Evolutionary conservation across 2,797 vertebrate genomes (phyloP).

Genomic region (Poecile montanus): DNA sequence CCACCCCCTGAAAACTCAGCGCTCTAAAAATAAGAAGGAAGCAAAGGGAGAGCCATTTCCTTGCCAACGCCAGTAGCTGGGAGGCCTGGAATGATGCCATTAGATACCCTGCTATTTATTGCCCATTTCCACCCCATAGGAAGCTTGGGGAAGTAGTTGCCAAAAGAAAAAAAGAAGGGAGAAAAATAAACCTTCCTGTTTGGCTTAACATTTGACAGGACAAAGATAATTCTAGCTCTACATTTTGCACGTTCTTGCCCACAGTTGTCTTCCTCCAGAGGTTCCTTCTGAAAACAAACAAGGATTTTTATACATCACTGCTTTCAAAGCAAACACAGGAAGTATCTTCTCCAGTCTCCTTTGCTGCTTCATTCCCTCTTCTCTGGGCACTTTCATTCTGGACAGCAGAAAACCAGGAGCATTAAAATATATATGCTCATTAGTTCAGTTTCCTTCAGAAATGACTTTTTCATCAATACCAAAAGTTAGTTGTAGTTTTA

Average conservation of each 20-base stretch:
- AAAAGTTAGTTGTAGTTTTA: background rate
- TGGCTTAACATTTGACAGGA: constrained; percentile 79
- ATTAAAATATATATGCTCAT: background rate
- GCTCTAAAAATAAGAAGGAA: constrained; percentile 74
- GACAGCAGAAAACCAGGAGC: background rate
- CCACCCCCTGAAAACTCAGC: constrained; percentile 77
- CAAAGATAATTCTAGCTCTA: constrained; percentile 74
- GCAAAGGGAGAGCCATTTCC: constrained; percentile 78
- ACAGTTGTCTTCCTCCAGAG: constrained; percentile 70
- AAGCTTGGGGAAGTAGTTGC: constrained; percentile 73
- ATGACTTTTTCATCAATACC: background rate
- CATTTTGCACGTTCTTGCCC: constrained; percentile 64
- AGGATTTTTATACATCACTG: constrained; percentile 43
- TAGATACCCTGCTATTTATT: constrained; percentile 85
- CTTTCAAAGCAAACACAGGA: constrained; percentile 57
- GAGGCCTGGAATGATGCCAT: constrained; percentile 80
- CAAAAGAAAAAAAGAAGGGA: constrained; percentile 41
- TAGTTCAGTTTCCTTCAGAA: background rate
- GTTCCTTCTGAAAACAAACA: constrained; percentile 59
- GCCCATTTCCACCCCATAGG: constrained; percentile 79
- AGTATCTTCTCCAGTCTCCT: constrained; percentile 33
- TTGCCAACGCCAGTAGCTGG: constrained; percentile 79
- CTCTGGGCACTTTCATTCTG: background rate
- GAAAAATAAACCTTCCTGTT: constrained; percentile 77
- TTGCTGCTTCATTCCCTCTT: background rate